Conservation (phyloP, 2,888 invertebrate species). For the Rhagophthalmus giganteus region DNA sequence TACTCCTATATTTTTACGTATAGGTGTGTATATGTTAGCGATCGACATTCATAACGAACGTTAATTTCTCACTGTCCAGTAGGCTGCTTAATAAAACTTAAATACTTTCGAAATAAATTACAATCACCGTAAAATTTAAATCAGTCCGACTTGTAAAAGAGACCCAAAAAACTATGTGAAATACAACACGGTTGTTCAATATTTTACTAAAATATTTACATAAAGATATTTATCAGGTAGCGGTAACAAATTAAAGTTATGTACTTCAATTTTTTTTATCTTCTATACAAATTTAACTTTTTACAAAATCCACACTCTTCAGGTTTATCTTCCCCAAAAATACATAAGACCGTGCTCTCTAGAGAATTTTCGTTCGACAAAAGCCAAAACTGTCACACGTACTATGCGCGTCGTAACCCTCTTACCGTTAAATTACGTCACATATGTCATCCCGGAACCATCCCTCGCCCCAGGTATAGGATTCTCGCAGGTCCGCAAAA, state of each 20-base stretch:
- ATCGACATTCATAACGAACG: too few relatives aligned
- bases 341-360: background rate
- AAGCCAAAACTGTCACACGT: background rate
- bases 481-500: slow-evolving; percentile 5
- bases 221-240: background rate
- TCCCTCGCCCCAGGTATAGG: slow-evolving; percentile 9
- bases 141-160: too few relatives aligned
- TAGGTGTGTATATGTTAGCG: too few relatives aligned
- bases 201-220: background rate
- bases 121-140: too few relatives aligned
- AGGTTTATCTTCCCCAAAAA: background rate
- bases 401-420: background rate
- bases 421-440: slow-evolving; percentile 7
- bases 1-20: too few relatives aligned
- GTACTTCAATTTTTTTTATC: background rate
- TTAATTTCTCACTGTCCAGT: too few relatives aligned
- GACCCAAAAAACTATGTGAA: background rate
- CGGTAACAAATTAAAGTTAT: background rate
- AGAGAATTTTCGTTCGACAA: background rate
- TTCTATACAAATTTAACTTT: background rate
- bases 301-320: too few relatives aligned
- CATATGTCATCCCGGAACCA: slow-evolving; percentile 7
- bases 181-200: background rate
- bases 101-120: too few relatives aligned
- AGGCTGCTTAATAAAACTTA: too few relatives aligned